Evolutionary conservation across 1,140 invertebrate genomes (phyloP), one percentile per base, ranked within the genome.

Genomic region (Drosophila baimaii): DNA sequence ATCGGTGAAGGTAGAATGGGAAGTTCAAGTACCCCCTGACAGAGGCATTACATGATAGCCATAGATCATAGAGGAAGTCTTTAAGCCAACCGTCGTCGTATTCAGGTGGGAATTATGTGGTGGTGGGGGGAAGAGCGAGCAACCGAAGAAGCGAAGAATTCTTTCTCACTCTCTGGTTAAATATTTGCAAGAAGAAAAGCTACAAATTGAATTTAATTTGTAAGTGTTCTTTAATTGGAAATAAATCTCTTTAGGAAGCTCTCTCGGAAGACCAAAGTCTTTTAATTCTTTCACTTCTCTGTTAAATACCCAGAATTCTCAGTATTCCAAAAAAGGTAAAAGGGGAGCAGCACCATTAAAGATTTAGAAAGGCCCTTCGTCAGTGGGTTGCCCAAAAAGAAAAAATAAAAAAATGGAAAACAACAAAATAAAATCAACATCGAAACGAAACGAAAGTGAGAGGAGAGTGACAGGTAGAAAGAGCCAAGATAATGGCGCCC

Each of bases 1-100:
- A 59, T 15, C n/a, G 23, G 25, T 55, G 66, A 66, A 54, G 27
- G 39, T 25, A 43, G 33, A 56, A 71, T 70, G 69, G 27, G 65
- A 88, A 83, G 83, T 86, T 86, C 84, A 86, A 83, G 76, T 79
- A 86, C 79, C 83, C 62, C 59, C 41, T 31, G 51, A 35, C 51
- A 57, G 41, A 71, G 64, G 59, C 51, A 71, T 71, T 71, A 71
- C 65, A 56, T 75, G 39, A 75, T 39, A 64, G 37, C 61, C 23
- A 75, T 65, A 57, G 71, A 74, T 63, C 49, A 74, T 49, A 56
- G 52, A 56, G 71, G 71, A 56, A 65, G 71, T 65, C 59, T 74
- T 63, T 46, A 57, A 51, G 61, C 64, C 17, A 47, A 46, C 68
- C 31, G 35, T 58, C 41, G 23, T 25, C 27, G 9, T 31, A 9